Base-by-base conservation (phyloP, 30 jellyfish, hydroid and myxozoan genomes). In the Hydra vulgaris region DNA sequence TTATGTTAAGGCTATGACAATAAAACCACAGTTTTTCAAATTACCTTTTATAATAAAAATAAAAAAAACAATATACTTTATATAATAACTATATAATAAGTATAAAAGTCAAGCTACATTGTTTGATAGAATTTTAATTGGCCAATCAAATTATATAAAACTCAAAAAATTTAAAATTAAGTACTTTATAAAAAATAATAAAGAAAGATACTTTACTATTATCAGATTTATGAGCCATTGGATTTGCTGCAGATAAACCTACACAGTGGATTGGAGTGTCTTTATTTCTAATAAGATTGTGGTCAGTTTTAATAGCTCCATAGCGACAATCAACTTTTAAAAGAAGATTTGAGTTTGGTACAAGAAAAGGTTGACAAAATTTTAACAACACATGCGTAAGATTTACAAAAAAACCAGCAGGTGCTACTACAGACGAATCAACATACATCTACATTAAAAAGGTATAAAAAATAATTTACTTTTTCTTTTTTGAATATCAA, bases 321-420 rank as follows among this genome's bases (percentile, higher is more conserved):
- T 86, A 91, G 76, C 94, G 83, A 8, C 95, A 78, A 71, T 87
- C 93, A 21, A 91, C 84, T 68, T 81, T 83, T 53, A 91, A 70
- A 15, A 84, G 26, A 21, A 72, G 71, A 69, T 81, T 68, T 21
- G 96, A 83, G 53, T 24, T 27, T 8, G 85, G 95, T 17, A 84
- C 25, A n/a, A 86, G 84, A 74, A 91, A 86, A 19, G 98, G 98
- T 18, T 83, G 84, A 71, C 95, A 78, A 25, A 91, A 81, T 40
- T 87, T 83, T 70, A 91, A 83, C 82, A 91, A 23, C 56, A 91
- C 85, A 52, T 82, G 79, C 74, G 95, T 83, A 54, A 91, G 74
- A 27, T 86, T 91, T 23, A 91, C 83, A 76, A 86, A 91, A 85
- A 86, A 91, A 1, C 98, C 98, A 79, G 82, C 88, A 27, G 92